Base-by-base conservation (phyloP, 1,140 invertebrate genomes). In the Amyelois transitella region DNA sequence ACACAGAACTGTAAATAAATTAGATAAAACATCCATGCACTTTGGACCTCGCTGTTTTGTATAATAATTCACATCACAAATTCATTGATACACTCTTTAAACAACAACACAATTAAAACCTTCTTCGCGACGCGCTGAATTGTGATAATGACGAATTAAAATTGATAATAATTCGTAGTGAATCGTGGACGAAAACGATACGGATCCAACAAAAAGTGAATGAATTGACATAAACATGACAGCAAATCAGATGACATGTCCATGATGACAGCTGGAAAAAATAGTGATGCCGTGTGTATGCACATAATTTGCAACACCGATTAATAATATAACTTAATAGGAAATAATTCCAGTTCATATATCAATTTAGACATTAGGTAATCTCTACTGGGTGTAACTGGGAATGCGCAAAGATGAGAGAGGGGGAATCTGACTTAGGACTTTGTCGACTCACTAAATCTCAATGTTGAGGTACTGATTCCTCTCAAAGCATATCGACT, bases 1-100 rank as follows among this genome's bases (percentile, higher is more conserved):
- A 38, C 32, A 2, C 32, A 38, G n/a, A 38, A 38, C 49, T 43
- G 53, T 49, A 21, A 22, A 22, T 24, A 22, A 24, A 24, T 53
- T 44, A 14, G 44, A 21, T n/a, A 55, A 51, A 43, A 52, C 21
- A 61, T 51, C 17, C 19, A 71, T 63, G 83, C 76, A 85, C 83
- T 87, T 87, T 87, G 78, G 72, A 85, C 81, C 69, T 74, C 28
- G 21, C 47, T 25, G 17, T 38, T 38, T 14, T 2, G 45, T 48
- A 21, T 10, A 6, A 12, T 21, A 18, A 21, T 48, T 48, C 45
- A 48, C 45, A 21, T 48, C 45, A 48, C 45, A 6, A 10, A 21
- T 38, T 24, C 8, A 24, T 24, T 38, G 17, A 38, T n/a, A n/a
- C 6, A 38, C 32, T 38, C 2, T 14, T 14, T 14, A 38, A 12